Base-by-base conservation (phyloP, 1,140 invertebrate genomes). In the Hesperophylax magnus region DNA sequence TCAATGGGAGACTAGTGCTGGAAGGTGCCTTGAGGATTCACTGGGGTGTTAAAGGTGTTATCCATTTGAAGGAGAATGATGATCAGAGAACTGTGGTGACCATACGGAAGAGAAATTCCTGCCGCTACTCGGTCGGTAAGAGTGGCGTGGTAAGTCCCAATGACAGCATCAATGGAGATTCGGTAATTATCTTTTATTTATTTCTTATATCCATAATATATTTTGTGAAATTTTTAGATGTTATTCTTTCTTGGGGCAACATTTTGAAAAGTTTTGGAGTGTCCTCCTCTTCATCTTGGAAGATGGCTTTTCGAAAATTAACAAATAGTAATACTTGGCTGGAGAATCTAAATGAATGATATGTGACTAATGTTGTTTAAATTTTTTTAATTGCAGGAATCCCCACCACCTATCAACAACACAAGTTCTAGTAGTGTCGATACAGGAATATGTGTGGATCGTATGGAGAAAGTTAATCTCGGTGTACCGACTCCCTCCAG, bases 21-120 rank as follows among this genome's bases (percentile, higher is more conserved):
- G 94, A 96, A 90, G 95, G 96, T 18, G 93, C 94, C 3, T 87
- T 97, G 80, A 89, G 95, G 84, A 95, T 97, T 78, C 94, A 95
- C 88, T 97, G 96, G 96, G 96, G 96, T 60, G 93, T 97, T 1
- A 92, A 93, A 52, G 94, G 95, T 75, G 93, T 96, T 2, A 97
- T 97, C 84, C 95, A 96, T 87, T 88, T 97, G 7, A 96, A 96
- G 88, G 95, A 97, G 88, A 95, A 96, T 87, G 95, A 96, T 87
- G 95, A 97, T 89, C 94, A 96, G 83, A 88, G 94, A 61, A 94
- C 93, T 3, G 93, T 95, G 52, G 92, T 94, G 9, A 93, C 92
- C 18, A 92, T 94, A 17, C 89, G 93, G 58, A 93, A 94, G 85
- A 89, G 93, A 81, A 94, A 94, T 87, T 94, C 93, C 0, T 93